A percentile compares a stretch with the other conserved stretches of the same genome.
Conservation (phyloP, 2,113 vertebrate species). For the Dinomys branickii region DNA sequence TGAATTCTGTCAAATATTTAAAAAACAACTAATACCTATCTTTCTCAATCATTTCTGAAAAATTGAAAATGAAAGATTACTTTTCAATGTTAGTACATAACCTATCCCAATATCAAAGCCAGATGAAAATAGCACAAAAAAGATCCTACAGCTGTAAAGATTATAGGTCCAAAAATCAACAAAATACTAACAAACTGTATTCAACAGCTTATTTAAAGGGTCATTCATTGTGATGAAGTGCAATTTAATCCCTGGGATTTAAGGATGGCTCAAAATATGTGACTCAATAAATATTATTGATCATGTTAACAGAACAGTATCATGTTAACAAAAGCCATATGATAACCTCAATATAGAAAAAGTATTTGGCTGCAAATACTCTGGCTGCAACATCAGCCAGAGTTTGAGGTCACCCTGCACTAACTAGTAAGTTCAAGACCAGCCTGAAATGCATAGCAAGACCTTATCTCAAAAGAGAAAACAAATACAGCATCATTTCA, state of each 20-base stretch:
- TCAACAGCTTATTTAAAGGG: background rate
- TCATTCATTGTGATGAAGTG: background rate
- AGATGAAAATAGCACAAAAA: background rate
- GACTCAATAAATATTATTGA: background rate
- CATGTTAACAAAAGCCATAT: background rate
- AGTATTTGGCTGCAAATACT: background rate
- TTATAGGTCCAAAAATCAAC: background rate
- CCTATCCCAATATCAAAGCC: background rate
- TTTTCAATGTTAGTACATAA: background rate
- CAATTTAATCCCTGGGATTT: background rate
- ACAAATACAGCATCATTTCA: background rate
- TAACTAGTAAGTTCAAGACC: background rate
- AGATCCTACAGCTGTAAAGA: background rate
- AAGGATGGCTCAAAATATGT: background rate
- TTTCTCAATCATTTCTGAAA: background rate
- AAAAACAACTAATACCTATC: background rate
- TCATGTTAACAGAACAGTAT: background rate
- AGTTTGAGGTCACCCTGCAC: no score
- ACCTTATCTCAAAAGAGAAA: background rate
- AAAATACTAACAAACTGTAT: background rate
- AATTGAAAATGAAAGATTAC: background rate
- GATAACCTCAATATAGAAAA: background rate
- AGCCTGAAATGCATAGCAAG: background rate
- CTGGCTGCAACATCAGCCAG: background rate
- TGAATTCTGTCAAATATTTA: background rate